Evolutionary conservation across 2,113 vertebrate species (phyloP).

Genomic region (Oreochromis aureus): DNA sequence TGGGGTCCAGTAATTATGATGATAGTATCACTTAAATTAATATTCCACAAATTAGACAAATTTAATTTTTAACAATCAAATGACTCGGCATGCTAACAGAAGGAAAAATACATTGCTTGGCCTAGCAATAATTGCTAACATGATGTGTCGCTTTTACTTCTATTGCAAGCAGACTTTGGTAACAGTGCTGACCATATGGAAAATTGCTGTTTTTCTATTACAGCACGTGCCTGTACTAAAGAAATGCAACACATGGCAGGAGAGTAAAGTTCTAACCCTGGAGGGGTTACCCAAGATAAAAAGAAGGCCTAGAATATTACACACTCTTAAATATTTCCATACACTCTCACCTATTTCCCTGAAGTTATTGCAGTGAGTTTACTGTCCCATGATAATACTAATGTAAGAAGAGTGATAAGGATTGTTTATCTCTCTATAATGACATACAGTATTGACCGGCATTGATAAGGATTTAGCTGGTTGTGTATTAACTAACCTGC

Average conservation of each 20-base stretch:
- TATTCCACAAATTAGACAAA: background rate
- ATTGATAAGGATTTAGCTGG: background rate
- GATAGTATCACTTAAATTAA: background rate
- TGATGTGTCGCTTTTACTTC: background rate
- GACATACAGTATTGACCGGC: background rate
- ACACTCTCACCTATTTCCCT: background rate
- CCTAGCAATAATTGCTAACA: background rate
- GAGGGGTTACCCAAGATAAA: background rate
- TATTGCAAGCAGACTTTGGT: background rate
- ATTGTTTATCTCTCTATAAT: background rate
- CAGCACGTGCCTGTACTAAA: background rate
- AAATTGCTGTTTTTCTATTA: background rate
- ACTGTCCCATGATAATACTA: background rate
- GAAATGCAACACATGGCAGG: background rate
- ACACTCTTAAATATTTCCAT: background rate
- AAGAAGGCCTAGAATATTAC: background rate
- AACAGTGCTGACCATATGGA: background rate
- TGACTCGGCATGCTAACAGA: background rate
- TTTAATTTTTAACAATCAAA: background rate
- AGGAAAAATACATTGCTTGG: background rate
- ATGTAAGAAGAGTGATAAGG: background rate
- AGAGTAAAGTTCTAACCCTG: background rate
- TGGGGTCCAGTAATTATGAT: background rate
- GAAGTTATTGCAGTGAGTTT: background rate
- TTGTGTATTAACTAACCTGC: background rate